Evolutionary conservation across 2,888 invertebrate species (phyloP), one percentile per base, ranked within the genome.

Genomic region (Noctuana brunneofusca): DNA sequence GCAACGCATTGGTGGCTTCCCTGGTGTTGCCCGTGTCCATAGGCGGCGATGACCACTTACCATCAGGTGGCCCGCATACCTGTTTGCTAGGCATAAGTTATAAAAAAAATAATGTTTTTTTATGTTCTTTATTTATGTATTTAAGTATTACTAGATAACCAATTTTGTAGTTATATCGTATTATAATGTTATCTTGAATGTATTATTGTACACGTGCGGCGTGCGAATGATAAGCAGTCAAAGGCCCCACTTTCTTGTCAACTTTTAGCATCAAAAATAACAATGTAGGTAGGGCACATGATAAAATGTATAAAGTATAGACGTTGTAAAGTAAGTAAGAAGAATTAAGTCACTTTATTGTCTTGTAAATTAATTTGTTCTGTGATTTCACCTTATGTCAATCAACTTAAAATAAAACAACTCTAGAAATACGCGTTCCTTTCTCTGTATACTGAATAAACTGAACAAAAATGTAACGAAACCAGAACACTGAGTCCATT

Each of bases 121-220:
- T 5, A 24, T 4, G 3, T 24, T 24, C 24, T 4, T 3, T 24
- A 5, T 24, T 4, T 24, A 4, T 4, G 5, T 24, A 24, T 24
- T 24, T 24, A 24, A 24, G 5, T 1, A 5, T 3, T 30, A 30
- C 35, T 35, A n/a, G 0, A 3, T 3, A n/a, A 12, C 12, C 5
- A 6, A 20, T 54, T 54, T 24, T 24, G 24, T 11, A 14, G 5
- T 12, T 22, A n/a, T 49, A 49, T 24, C 14, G 22, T 49, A 49
- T 16, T 41, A 24, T 49, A 27, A 27, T 48, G 20, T 18, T 50
- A 24, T 58, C 32, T 9, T 1, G 16, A 43, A 30, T 30, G 12
- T 46, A 41, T 55, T n/a, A n/a, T 57, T 22, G 14, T 38, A 35
- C 58, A 58, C 49, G 49, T 58, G 49, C 35, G 9, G 32, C 57